Evolutionary conservation across 2,113 vertebrate genomes (phyloP).

Genomic region (Sinocyclocheilus anshuiensis): DNA sequence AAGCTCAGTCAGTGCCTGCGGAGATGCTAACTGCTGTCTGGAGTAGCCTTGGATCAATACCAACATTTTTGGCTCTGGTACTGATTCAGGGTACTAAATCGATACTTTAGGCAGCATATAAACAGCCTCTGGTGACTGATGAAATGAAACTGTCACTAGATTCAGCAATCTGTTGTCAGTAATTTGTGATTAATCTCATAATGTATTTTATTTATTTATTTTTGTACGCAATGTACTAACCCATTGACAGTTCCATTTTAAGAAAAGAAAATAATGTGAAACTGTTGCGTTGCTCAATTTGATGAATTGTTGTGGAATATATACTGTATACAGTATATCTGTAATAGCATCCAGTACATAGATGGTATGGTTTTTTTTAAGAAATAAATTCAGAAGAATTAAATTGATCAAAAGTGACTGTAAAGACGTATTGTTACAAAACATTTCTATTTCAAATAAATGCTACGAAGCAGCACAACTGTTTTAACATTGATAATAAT

Average conservation of each 20-base stretch:
- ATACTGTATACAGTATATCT: no score
- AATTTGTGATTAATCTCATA: constrained; percentile 5
- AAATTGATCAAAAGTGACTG: no score
- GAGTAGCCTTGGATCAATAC: neutral
- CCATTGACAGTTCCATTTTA: neutral
- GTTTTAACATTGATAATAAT: no score
- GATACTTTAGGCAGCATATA: constrained; percentile 9
- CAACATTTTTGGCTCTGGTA: constrained; percentile 28
- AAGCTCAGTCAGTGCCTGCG: neutral
- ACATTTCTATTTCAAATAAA: no score
- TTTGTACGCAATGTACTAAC: neutral
- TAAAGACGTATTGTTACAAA: neutral
- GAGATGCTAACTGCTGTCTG: neutral
- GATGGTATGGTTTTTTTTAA: no score
- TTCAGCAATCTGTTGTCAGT: neutral
- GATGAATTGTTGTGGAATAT: neutral
- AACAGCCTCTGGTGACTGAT: constrained; percentile 23
- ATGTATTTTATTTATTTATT: neutral
- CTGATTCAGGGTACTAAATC: neutral
- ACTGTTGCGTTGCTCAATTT: neutral
- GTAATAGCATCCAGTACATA: no score
- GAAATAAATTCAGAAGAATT: no score
- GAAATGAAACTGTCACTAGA: constrained; percentile 7
- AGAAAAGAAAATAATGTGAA: neutral
- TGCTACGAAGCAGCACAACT: no score